Evolutionary conservation across 2,888 invertebrate genomes (phyloP), one percentile per base, ranked within the genome.

Genomic region (Yponomeuta plumbellus): DNA sequence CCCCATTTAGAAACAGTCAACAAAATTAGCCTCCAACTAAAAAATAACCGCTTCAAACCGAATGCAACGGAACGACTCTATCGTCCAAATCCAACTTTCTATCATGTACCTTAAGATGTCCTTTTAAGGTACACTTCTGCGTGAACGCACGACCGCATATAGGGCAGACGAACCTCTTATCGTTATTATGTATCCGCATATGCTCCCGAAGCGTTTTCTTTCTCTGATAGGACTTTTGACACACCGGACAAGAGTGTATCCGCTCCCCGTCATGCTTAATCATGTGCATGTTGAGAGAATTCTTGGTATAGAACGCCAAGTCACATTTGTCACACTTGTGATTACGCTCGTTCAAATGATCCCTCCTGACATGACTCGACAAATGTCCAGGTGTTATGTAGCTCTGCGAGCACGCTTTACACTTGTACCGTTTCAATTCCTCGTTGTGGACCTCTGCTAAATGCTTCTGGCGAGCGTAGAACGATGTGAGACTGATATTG

Each of bases 211-310:
- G 65, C 0, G 91, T 91, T 65, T 89, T 89, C 71, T 88, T 86
- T 66, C 91, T 77, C 66, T 90, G 90, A 69, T 91, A 91, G 0
- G 87, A 84, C 72, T 92, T 92, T 66, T 88, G 80, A 65, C 93
- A 93, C 0, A 92, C 81, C 10, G 80, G 81, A 68, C 93, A 93
- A 0, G 83, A 80, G 34, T 91, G 92, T 26, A 92, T 92, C 20
- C 92, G 73, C 26, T 90, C 89, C 0, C 92, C 92, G 0, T 92
- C 92, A 61, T 93, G 93, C 17, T 91, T 92, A 0, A 92, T 92
- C 88, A 92, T 92, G 68, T 93, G 93, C 83, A 92, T 92, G 68
- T 92, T 92, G 34, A 93, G 73, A 8, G 92, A 91, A 65, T 92
- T 92, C 68, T 89, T 89, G 0, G 92, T 91, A 66, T 92, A 92